Percentiles rank a stretch among this genome's conserved stretches.
Conservation (phyloP, 1,140 invertebrate genomes). For the Drosophila mauritiana region DNA sequence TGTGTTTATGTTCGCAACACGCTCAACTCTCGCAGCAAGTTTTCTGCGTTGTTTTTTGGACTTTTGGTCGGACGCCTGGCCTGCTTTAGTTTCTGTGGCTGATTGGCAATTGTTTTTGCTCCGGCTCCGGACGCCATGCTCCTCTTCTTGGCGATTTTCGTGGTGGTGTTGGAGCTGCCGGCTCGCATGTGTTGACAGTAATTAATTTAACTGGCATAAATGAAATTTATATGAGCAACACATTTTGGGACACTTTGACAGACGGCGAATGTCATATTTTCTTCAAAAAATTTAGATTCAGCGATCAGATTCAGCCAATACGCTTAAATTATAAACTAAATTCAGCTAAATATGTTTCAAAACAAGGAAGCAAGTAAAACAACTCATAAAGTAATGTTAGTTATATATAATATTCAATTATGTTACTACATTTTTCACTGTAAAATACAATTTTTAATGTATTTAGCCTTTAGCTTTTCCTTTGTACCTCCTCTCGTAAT, state of each 20-base stretch:
- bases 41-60: conserved; percentile 34
- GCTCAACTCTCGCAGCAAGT: conserved; percentile 42
- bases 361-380: too few species aligned
- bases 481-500: too few species aligned
- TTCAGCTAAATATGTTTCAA: too few species aligned
- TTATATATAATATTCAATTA: too few species aligned
- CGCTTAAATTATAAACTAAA: too few species aligned
- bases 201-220: conserved; percentile 79
- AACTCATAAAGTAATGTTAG: too few species aligned
- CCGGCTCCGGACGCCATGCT: background rate
- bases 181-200: conserved; percentile 77
- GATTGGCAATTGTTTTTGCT: conserved; percentile 56
- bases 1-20: conserved; percentile 79
- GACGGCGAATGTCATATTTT: background rate
- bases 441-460: too few species aligned
- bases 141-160: conserved; percentile 23
- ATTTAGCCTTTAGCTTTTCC: too few species aligned
- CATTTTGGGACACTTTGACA: conserved; percentile 63
- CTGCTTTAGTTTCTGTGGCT: conserved; percentile 72
- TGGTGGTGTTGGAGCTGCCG: conserved; percentile 20
- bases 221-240: conserved; percentile 75
- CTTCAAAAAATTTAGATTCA: too few species aligned
- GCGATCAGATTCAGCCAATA: too few species aligned
- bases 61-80: conserved; percentile 61
- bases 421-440: too few species aligned